Percentiles rank a stretch among this genome's conserved stretches.
phyloP scores from a whole-genome alignment of 2,113 vertebrate genomes.

The Piaya cayana region DNA sequence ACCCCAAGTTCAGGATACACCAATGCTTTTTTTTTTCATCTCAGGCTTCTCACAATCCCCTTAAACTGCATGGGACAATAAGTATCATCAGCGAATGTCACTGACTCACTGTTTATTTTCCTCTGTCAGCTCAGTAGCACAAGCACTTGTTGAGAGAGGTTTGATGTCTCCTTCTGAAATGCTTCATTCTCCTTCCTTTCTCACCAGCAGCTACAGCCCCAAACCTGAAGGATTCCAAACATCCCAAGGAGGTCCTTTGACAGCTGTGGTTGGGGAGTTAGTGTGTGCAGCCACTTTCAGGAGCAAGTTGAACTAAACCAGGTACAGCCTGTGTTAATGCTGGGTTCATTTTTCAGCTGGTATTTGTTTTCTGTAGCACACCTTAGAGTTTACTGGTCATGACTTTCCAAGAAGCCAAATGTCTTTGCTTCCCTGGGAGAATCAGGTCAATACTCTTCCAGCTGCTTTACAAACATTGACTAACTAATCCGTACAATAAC shows the following conservation, averaged over 20 bases:
- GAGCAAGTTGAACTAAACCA: neutral
- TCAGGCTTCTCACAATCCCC: neutral
- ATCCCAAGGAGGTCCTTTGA: neutral
- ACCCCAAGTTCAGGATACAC: neutral
- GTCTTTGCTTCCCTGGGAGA: conserved; percentile 3
- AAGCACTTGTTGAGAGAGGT: neutral
- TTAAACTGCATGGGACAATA: neutral
- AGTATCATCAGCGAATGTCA: neutral
- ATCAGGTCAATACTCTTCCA: neutral
- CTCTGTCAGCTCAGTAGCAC: neutral
- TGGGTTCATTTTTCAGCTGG: neutral
- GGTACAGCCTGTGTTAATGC: neutral
- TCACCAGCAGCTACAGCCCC: neutral
- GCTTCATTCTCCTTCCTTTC: neutral
- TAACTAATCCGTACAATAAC: conserved; percentile 38
- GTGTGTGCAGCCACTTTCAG: neutral
- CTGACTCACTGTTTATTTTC: neutral
- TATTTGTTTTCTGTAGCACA: neutral
- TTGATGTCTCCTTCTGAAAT: neutral
- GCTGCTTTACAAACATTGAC: conserved; percentile 29
- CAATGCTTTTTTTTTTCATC: neutral
- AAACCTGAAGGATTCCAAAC: neutral
- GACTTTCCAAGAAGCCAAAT: neutral
- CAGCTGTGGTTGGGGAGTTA: neutral
- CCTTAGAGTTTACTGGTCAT: neutral